Evolutionary conservation across 2,888 invertebrate species (phyloP).

Genomic region (Macrophya alboannulata): DNA sequence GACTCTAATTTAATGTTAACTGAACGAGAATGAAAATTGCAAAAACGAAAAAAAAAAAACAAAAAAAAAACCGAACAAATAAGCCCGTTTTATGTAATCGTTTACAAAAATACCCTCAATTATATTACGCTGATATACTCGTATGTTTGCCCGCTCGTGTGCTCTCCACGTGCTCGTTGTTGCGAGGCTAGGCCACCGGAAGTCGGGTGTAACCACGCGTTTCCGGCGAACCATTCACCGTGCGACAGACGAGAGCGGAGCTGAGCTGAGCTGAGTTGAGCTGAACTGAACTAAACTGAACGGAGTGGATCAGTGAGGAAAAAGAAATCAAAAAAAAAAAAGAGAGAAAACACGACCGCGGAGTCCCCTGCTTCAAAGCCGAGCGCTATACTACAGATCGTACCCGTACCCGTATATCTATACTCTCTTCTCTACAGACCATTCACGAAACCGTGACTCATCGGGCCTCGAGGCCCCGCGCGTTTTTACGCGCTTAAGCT

Average conservation of each 20-base stretch:
- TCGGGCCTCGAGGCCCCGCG: constrained; percentile 48
- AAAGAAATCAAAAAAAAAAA: too few species aligned
- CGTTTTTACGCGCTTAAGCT: constrained; percentile 41
- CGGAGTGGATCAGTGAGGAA: constrained; percentile 48
- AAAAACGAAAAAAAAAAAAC: not conserved
- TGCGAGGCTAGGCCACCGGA: constrained; percentile 68
- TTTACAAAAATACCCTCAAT: not conserved
- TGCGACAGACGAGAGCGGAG: constrained; percentile 54
- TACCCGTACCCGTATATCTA: constrained; percentile 8
- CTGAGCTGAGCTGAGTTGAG: not conserved
- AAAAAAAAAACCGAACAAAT: not conserved
- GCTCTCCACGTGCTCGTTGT: constrained; percentile 53
- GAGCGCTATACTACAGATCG: constrained; percentile 9
- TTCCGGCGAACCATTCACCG: constrained; percentile 77
- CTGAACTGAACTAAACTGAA: constrained; percentile 5
- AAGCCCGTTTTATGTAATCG: not conserved
- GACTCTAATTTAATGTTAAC: not conserved
- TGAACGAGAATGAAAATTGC: not conserved
- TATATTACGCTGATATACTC: not conserved
- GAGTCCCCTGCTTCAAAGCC: constrained; percentile 64
- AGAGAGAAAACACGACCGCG: constrained; percentile 69
- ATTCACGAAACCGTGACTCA: constrained; percentile 77
- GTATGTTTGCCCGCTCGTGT: constrained; percentile 18
- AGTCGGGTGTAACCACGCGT: constrained; percentile 77
- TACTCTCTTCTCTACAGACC: constrained; percentile 54